Percentiles rank a stretch among this genome's conserved stretches.
These are phyloP conservation scores for Saccostrea echinata DNA, from an alignment of 1,140 invertebrate genomes.

Conservation along the genomic window DNA sequence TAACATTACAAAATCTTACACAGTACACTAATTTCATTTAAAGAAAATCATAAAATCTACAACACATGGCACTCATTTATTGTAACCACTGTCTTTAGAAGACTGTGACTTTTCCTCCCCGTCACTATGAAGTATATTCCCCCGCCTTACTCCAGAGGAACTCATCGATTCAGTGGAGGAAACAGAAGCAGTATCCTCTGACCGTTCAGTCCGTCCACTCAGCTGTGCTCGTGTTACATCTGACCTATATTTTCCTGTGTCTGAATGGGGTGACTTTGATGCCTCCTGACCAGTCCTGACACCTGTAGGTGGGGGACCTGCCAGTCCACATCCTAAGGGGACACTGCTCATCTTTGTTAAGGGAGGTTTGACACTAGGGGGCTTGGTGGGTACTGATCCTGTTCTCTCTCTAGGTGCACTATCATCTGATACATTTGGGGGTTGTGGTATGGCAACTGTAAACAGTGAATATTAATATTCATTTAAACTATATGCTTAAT, in stretches of 20 bases:
- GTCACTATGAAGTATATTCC: not conserved
- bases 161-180: not conserved
- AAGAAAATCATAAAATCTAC: not conserved
- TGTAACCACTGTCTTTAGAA: constrained; percentile 4
- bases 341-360: constrained; percentile 22
- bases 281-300: not conserved
- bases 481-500: not conserved
- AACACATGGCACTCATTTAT: not conserved
- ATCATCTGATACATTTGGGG: not conserved
- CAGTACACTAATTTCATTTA: not conserved
- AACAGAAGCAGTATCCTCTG: not conserved
- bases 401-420: not conserved
- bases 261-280: not conserved
- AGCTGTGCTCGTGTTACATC: not conserved
- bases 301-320: not conserved
- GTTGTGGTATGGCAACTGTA: not conserved
- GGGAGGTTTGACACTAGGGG: not conserved
- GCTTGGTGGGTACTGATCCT: not conserved
- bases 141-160: not conserved
- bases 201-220: not conserved
- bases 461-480: not conserved
- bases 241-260: not conserved
- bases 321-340: constrained; percentile 4
- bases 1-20: no score
- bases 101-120: not conserved